Evolutionary conservation across 2,113 vertebrate species (phyloP).

Genomic region (Paedocypris sp.): DNA sequence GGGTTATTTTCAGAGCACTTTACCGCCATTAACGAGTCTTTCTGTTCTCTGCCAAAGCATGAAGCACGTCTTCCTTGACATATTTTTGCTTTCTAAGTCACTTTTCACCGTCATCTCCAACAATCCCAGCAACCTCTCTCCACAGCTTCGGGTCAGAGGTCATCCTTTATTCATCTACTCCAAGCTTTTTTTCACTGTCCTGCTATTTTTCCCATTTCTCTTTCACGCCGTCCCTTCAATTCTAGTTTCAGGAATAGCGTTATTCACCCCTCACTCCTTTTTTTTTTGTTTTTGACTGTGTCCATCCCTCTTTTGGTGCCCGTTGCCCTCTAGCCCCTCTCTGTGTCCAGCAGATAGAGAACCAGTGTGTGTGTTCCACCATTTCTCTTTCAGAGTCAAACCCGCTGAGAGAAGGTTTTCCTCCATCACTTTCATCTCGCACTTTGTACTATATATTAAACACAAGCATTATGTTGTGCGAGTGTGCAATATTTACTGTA

Average conservation of each 20-base stretch:
- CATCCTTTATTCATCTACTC: constrained; percentile 1
- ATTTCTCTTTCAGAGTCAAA: constrained; percentile 52
- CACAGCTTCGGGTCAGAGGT: constrained; percentile 3
- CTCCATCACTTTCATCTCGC: constrained; percentile 28
- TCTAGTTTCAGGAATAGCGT: neutral
- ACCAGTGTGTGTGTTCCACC: constrained; percentile 59
- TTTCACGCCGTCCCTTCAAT: neutral
- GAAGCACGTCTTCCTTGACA: neutral
- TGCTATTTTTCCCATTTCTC: neutral
- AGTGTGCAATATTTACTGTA: too few relatives aligned
- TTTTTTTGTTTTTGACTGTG: constrained; percentile 14
- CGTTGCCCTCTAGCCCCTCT: constrained; percentile 24
- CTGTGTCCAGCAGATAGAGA: constrained; percentile 54
- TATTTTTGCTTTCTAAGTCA: constrained; percentile 9
- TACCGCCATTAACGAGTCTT: constrained; percentile 2
- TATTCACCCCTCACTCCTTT: neutral
- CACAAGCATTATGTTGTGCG: too few relatives aligned
- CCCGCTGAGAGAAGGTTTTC: constrained; percentile 48
- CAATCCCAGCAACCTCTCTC: constrained; percentile 1
- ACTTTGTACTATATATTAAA: too few relatives aligned
- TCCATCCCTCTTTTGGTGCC: constrained; percentile 10
- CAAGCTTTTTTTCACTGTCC: neutral
- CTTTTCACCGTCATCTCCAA: constrained; percentile 2
- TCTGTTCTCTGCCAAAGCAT: neutral
- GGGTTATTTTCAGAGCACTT: constrained; percentile 24